Base-by-base conservation (phyloP, 2,888 invertebrate species). In the Hartigia nigra region DNA sequence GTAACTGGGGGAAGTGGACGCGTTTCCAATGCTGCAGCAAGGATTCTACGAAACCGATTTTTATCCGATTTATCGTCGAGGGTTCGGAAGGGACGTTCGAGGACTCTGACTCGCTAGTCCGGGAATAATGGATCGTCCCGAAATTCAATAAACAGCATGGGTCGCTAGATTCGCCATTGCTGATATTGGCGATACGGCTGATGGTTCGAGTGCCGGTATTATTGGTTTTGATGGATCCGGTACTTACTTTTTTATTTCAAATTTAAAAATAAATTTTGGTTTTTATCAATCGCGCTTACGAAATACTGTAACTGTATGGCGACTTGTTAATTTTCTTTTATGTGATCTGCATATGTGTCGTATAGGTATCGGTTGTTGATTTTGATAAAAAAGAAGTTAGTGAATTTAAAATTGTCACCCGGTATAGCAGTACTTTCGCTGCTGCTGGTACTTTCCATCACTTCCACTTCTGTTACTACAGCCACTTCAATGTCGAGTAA, bases 71-170 rank as follows among this genome's bases (percentile, higher is more conserved):
- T 80, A 80, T 81, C 78, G 78, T 77, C 70, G 69, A 31, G 77
- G 77, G 72, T 72, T 76, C 69, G 81, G 55, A 55, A 55, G 23
- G 55, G 55, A 55, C 55, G 9, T 55, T 55, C 55, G 55, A 55
- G 23, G 55, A 23, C 55, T 55, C 14, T 55, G 75, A 81, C 80
- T 81, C 77, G 76, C 76, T 77, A 77, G 76, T 55, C 78, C 80
- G 77, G 78, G 76, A 81, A 81, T 81, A 81, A 81, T 81, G 80
- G 78, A 81, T 81, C 77, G 78, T 77, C 70, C 74, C 69, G 77
- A 80, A 81, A 81, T 81, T 80, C 80, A 81, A 81, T 81, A 81
- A 81, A 78, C 81, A 79, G 23, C 23, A 9, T 23, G 55, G 55
- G 14, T 55, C 55, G 55, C 23, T 23, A 55, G 55, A 55, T 55